Evolutionary conservation across 1,140 invertebrate genomes (phyloP).

Genomic region (Ylistrum balloti): DNA sequence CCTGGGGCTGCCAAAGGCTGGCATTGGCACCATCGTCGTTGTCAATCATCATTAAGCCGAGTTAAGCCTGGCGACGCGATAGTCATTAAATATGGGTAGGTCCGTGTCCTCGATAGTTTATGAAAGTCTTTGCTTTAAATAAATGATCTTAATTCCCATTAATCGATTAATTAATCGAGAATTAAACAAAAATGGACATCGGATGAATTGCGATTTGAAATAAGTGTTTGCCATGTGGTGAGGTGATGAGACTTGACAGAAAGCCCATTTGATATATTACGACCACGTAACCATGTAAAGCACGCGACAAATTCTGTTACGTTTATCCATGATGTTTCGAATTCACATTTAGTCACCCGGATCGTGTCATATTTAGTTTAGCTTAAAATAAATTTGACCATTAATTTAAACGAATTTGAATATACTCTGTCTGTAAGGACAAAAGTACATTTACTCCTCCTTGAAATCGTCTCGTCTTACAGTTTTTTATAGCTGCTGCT

Average conservation of each 20-base stretch:
- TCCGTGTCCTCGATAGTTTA: not conserved
- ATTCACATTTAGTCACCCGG: constrained; percentile 22
- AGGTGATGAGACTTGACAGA: not conserved
- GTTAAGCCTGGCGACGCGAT: not conserved
- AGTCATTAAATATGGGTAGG: not conserved
- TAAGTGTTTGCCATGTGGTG: constrained; percentile 6
- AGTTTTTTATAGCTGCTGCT: not conserved
- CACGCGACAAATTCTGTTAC: not conserved
- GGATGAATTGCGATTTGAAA: not conserved
- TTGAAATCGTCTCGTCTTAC: not conserved
- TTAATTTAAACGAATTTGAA: not conserved
- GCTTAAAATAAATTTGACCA: not conserved
- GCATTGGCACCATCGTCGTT: not conserved
- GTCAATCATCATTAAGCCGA: not conserved
- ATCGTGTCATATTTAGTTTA: constrained; percentile 7
- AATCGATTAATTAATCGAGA: not conserved
- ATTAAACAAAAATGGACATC: constrained; percentile 15
- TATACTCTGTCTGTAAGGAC: not conserved
- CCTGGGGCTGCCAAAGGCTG: not conserved
- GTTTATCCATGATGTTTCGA: not conserved
- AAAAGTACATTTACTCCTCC: not conserved
- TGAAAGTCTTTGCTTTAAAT: constrained; percentile 31
- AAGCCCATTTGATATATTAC: not conserved
- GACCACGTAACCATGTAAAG: not conserved
- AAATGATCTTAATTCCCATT: not conserved